Evolutionary conservation across 2,888 invertebrate species (phyloP).

Genomic region (Ichneumon xanthorius): DNA sequence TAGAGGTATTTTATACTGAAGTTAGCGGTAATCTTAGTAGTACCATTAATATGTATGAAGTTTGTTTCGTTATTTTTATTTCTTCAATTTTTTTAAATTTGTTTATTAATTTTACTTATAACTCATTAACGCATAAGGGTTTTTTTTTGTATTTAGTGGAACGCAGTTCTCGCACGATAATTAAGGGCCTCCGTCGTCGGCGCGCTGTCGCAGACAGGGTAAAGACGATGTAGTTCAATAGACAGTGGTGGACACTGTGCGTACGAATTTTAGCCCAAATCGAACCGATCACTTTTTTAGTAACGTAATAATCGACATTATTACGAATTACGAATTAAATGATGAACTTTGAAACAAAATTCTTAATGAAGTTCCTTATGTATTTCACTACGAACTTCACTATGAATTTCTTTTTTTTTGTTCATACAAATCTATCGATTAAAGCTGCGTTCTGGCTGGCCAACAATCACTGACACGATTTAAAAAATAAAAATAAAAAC

Average conservation of each 20-base stretch:
- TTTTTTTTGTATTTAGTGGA: slow-evolving; percentile 25
- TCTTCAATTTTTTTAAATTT: slow-evolving; percentile 27
- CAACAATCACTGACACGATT: background rate
- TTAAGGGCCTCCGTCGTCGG: no score
- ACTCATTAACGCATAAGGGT: slow-evolving; percentile 52
- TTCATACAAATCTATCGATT: no score
- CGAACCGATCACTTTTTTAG: slow-evolving; percentile 9
- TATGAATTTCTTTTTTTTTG: background rate
- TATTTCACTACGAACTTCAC: no score
- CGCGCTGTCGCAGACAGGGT: background rate
- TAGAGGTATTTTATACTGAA: slow-evolving; percentile 25
- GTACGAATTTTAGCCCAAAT: background rate
- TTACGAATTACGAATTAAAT: no score
- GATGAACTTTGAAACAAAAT: no score
- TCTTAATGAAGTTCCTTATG: no score
- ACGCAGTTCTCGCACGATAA: background rate
- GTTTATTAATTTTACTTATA: slow-evolving; percentile 46
- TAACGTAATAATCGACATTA: background rate
- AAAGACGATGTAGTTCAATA: background rate
- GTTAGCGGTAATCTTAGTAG: slow-evolving; percentile 34
- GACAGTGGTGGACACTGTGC: background rate
- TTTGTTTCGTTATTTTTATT: slow-evolving; percentile 52
- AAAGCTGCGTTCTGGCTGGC: no score
- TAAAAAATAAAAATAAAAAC: background rate
- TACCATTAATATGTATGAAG: slow-evolving; percentile 57